These are phyloP conservation scores for Drosophila falleni DNA, from an alignment of 2,888 invertebrate genomes.

Conservation along the genomic window DNA sequence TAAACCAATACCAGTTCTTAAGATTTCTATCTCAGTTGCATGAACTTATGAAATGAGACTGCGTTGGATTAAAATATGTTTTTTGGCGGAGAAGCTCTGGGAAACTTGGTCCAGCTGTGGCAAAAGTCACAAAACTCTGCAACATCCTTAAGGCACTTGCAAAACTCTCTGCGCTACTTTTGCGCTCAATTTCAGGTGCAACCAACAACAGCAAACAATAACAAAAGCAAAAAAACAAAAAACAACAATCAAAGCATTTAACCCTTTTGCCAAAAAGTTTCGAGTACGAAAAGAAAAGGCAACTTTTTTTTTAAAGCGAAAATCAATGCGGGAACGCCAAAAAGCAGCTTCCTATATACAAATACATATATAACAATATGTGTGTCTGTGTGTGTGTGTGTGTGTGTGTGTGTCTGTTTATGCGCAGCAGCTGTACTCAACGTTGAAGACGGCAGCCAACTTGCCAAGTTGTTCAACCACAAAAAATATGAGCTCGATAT, in stretches of 20 bases:
- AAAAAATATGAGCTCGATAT: conserved; percentile 82
- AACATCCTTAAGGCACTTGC: conserved; percentile 65
- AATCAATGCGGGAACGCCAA: conserved; percentile 70
- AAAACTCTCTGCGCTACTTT: conserved; percentile 59
- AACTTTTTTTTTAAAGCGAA: conserved; percentile 61
- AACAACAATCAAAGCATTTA: conserved; percentile 58
- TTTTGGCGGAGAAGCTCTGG: conserved; percentile 26
- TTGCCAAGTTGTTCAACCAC: conserved; percentile 69
- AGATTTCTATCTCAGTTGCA: conserved; percentile 46
- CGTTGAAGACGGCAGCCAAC: conserved; percentile 64
- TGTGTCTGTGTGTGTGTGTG: conserved; percentile 18
- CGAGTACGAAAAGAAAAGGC: conserved; percentile 28
- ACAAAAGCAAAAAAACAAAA: conserved; percentile 31
- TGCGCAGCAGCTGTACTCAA: conserved; percentile 77
- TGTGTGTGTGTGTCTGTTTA: conserved; percentile 53
- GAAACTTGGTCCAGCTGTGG: conserved; percentile 59
- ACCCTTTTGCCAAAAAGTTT: conserved; percentile 69
- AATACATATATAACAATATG: conserved; percentile 6
- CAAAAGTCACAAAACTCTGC: conserved; percentile 17
- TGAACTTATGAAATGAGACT: conserved; percentile 63
- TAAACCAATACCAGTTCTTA: conserved; percentile 43
- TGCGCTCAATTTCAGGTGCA: conserved; percentile 60
- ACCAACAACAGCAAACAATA: conserved; percentile 25
- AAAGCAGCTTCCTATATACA: conserved; percentile 58
- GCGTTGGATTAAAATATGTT: conserved; percentile 46